Conservation (phyloP, 2,888 invertebrate genomes). For the Ischnura elegans region DNA sequence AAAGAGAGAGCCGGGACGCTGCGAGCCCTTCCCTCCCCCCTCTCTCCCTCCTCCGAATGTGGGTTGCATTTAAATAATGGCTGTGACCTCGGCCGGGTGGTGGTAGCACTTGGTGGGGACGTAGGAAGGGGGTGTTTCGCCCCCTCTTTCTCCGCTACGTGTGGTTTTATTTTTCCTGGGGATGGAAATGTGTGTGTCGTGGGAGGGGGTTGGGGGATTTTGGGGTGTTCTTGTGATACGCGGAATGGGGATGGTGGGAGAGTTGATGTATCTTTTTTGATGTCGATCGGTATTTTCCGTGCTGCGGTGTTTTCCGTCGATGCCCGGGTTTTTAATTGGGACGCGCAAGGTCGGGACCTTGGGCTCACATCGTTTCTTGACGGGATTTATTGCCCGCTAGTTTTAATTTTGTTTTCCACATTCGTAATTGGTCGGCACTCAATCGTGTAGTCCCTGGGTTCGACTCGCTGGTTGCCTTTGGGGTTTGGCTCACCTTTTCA, state of each 20-base stretch:
- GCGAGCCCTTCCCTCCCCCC: background rate
- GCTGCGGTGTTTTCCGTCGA: background rate
- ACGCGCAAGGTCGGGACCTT: background rate
- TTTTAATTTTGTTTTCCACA: background rate
- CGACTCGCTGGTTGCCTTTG: background rate
- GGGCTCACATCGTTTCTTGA: background rate
- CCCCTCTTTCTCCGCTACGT: background rate
- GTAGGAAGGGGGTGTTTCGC: background rate
- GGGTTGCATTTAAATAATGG: conserved; percentile 18
- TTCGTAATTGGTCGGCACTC: background rate
- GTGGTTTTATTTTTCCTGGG: background rate
- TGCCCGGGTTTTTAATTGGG: background rate
- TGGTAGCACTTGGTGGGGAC: background rate
- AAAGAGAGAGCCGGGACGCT: background rate
- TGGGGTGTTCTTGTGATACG: background rate
- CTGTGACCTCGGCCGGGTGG: background rate
- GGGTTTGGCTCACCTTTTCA: no score
- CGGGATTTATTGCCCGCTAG: background rate
- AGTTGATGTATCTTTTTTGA: background rate
- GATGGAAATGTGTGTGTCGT: background rate
- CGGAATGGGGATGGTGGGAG: background rate
- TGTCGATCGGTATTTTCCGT: background rate
- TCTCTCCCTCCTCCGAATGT: background rate
- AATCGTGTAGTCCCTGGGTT: background rate
- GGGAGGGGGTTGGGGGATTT: no score